These are phyloP conservation scores for Peromyscus polionotus DNA, from an alignment of 2,113 vertebrate species.

Conservation along the genomic window DNA sequence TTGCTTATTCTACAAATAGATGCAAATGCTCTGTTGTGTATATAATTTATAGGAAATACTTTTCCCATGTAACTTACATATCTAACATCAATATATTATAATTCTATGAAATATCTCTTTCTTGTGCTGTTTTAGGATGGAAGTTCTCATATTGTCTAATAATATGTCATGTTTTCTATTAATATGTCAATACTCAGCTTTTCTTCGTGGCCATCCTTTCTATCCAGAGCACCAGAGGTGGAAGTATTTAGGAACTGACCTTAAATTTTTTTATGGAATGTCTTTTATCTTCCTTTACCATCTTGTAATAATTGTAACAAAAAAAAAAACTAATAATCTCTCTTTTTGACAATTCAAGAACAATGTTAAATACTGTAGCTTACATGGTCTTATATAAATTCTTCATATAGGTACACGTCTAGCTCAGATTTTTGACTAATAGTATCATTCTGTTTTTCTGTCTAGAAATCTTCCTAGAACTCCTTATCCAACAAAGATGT, in stretches of 20 bases:
- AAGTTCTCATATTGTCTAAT: neutral
- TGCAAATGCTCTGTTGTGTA: neutral
- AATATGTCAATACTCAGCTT: neutral
- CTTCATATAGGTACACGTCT: neutral
- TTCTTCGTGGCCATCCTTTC: neutral
- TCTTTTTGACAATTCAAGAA: neutral
- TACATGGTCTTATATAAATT: neutral
- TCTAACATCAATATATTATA: neutral
- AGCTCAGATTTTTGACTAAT: neutral
- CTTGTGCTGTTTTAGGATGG: neutral
- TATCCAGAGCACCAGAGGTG: neutral
- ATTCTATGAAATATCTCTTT: neutral
- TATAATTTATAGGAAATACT: neutral
- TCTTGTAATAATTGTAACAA: neutral
- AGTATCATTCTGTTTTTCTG: neutral
- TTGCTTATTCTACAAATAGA: neutral
- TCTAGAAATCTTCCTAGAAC: neutral
- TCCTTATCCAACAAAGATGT: neutral
- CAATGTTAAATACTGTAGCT: fast-evolving
- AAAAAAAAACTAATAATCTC: neutral
- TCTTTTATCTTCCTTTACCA: neutral
- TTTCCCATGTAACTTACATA: neutral
- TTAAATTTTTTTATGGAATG: neutral
- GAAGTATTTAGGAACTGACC: neutral
- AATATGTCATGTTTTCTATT: no score